Evolutionary conservation across 2,888 invertebrate genomes (phyloP).

Genomic region (Cyaniris semiargus): DNA sequence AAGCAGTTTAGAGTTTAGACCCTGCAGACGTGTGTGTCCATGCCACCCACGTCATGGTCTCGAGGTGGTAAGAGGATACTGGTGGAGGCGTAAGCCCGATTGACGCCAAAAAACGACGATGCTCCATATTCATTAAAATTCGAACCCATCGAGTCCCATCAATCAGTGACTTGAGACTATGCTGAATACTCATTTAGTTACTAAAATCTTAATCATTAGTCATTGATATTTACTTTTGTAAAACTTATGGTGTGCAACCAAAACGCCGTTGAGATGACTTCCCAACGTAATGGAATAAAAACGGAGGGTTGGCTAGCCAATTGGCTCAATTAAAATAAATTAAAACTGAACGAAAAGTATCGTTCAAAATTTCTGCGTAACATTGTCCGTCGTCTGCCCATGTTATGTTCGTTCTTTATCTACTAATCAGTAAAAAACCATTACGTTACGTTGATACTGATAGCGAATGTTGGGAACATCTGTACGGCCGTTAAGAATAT

Average conservation of each 20-base stretch:
- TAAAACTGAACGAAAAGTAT: too few relatives aligned
- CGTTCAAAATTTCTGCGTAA: too few relatives aligned
- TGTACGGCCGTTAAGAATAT: slow-evolving; percentile 16
- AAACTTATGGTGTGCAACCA: too few relatives aligned
- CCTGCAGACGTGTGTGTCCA: slow-evolving; percentile 7
- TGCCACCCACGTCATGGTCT: neutral
- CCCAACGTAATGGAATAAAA: too few relatives aligned
- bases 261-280: too few relatives aligned
- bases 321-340: too few relatives aligned
- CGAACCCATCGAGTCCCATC: neutral
- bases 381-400: neutral
- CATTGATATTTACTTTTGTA: neutral
- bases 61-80: neutral
- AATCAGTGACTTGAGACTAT: neutral
- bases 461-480: slow-evolving; percentile 22
- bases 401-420: neutral
- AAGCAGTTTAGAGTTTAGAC: neutral
- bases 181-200: neutral
- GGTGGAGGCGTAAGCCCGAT: neutral
- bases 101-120: neutral
- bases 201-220: neutral
- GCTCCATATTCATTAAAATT: neutral
- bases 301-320: too few relatives aligned
- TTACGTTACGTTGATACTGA: slow-evolving; percentile 15
- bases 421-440: neutral